Evolutionary conservation across 2,888 invertebrate genomes (phyloP).

Genomic region (Sarcophaga subvicina): DNA sequence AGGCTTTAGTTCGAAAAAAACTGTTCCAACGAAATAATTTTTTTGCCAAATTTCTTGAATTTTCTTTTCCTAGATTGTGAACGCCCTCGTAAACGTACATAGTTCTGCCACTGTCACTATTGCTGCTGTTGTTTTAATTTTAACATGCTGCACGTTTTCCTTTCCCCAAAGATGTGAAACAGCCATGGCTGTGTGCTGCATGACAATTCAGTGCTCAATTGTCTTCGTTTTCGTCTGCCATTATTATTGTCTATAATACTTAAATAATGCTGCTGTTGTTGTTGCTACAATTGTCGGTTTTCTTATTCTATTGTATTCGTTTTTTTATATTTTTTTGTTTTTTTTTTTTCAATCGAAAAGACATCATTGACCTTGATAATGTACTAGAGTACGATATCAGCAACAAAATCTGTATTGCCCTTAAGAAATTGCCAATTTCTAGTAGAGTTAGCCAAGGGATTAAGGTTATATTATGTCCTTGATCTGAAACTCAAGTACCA

Average conservation of each 20-base stretch:
- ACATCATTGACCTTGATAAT: conserved; percentile 17
- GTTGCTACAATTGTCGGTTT: too few relatives aligned
- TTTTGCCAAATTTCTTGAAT: too few relatives aligned
- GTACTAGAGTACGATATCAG: too few relatives aligned
- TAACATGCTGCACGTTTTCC: not conserved
- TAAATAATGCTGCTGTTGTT: too few relatives aligned
- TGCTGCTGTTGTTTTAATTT: too few relatives aligned
- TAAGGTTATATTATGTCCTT: not conserved
- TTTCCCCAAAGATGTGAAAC: not conserved
- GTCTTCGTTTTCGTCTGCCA: not conserved
- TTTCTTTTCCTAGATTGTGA: too few relatives aligned
- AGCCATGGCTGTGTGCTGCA: not conserved
- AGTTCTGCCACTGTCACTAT: too few relatives aligned
- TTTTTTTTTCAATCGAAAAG: not conserved
- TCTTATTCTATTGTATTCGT: too few relatives aligned
- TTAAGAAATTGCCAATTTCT: not conserved
- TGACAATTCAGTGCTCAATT: not conserved
- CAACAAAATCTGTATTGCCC: not conserved
- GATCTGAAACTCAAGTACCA: not conserved
- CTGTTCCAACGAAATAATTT: too few relatives aligned
- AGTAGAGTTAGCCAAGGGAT: not conserved
- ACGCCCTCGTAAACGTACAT: too few relatives aligned
- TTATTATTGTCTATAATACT: not conserved
- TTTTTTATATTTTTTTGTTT: too few relatives aligned
- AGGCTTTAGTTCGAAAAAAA: too few relatives aligned